phyloP scores from a whole-genome alignment of 2,797 vertebrate species.

The Botia almorhae region DNA sequence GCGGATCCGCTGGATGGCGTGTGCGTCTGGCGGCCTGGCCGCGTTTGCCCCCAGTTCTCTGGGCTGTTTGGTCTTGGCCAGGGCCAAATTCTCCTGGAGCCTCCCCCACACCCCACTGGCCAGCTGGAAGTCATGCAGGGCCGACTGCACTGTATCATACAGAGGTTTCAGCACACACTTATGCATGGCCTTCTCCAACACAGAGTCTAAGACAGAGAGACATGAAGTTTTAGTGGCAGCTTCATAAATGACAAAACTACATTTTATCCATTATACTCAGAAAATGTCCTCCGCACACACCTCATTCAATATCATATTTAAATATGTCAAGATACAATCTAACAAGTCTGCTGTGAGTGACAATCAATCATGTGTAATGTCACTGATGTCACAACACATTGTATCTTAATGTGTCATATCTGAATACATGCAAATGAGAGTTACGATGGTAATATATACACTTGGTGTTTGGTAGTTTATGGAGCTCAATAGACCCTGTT shows the following conservation, averaged over 20 bases:
- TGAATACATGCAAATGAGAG: no score
- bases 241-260: neutral
- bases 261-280: no score
- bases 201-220: constrained; percentile 76
- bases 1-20: constrained; percentile 88
- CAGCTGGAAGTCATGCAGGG: constrained; percentile 84
- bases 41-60: constrained; percentile 87
- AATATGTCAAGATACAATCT: no score
- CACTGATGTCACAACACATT: no score
- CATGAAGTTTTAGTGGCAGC: neutral
- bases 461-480: no score
- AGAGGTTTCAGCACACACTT: constrained; percentile 92
- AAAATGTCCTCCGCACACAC: no score
- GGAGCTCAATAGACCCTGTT: no score
- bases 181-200: constrained; percentile 93
- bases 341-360: no score
- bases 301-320: no score
- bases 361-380: no score
- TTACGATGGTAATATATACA: no score
- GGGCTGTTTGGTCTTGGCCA: constrained; percentile 84
- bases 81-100: constrained; percentile 85
- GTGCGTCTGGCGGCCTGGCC: constrained; percentile 78
- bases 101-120: constrained; percentile 82
- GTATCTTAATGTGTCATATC: no score
- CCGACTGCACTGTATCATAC: constrained; percentile 80